Evolutionary conservation across 2,113 vertebrate species (phyloP).

Genomic region (Echinops telfairi): DNA sequence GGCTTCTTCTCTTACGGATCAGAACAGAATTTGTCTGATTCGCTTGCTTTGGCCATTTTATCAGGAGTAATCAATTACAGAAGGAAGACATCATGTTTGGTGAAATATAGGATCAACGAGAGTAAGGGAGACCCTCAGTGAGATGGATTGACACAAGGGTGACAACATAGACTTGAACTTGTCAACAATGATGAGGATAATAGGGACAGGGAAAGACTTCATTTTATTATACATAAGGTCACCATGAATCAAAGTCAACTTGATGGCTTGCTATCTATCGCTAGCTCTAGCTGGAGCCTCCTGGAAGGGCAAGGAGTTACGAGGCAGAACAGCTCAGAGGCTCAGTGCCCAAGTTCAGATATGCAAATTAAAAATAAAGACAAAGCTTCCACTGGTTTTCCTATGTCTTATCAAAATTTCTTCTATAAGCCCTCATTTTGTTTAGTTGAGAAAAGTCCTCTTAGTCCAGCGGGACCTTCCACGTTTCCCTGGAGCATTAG

Average conservation of each 20-base stretch:
- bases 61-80: neutral
- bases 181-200: neutral
- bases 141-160: neutral
- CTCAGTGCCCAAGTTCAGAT: neutral
- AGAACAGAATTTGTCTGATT: neutral
- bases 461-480: neutral
- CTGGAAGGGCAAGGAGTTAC: accelerated
- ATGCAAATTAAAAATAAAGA: neutral
- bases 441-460: neutral
- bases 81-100: neutral
- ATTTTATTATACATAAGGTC: neutral
- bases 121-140: neutral
- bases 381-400: neutral
- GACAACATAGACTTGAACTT: neutral
- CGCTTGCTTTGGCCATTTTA: neutral
- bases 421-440: neutral
- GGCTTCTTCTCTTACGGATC: neutral
- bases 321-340: neutral
- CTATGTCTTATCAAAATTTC: neutral
- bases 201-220: neutral
- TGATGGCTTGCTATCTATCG: neutral
- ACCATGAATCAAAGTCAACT: neutral
- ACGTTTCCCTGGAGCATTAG: neutral
- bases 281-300: neutral
- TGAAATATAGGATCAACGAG: neutral